Percentiles rank a stretch among this genome's conserved stretches.
These are phyloP conservation scores for Oncorhynchus nerka DNA, from an alignment of 2,113 vertebrate genomes.

Conservation along the genomic window DNA sequence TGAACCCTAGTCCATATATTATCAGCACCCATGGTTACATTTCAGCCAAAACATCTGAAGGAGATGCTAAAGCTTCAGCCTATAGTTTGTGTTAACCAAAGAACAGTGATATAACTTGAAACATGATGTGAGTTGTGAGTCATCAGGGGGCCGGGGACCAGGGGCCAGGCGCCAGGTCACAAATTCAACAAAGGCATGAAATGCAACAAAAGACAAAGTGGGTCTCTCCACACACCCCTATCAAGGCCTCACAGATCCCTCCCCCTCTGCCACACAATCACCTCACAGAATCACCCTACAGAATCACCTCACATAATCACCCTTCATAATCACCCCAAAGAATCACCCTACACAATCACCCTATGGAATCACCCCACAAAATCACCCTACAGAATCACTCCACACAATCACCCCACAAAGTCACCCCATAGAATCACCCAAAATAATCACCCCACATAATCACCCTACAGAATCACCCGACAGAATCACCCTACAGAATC, in stretches of 20 bases:
- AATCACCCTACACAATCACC: constrained; percentile 32
- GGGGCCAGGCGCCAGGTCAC: constrained; percentile 44
- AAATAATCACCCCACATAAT: not conserved
- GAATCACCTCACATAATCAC: not conserved
- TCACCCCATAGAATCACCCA: too few relatives aligned
- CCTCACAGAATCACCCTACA: constrained; percentile 39
- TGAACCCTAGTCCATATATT: not conserved
- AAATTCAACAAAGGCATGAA: constrained; percentile 57
- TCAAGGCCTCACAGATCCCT: constrained; percentile 24
- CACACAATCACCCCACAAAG: fast-evolving
- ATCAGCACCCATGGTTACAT: not conserved
- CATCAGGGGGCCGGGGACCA: constrained; percentile 19
- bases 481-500: too few relatives aligned
- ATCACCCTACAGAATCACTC: too few relatives aligned
- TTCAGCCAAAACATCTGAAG: not conserved
- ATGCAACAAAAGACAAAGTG: constrained; percentile 59
- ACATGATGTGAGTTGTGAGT: constrained; percentile 28
- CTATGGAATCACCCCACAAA: too few relatives aligned
- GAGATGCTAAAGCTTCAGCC: not conserved
- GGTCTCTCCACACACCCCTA: constrained; percentile 40
- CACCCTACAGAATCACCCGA: not conserved
- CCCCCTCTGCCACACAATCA: not conserved
- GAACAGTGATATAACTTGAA: constrained; percentile 55
- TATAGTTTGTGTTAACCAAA: constrained; percentile 24
- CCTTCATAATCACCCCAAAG: constrained; percentile 1